Percentiles rank a stretch among this genome's conserved stretches.
phyloP scores from a whole-genome alignment of 2,113 vertebrate genomes.

The Psephotus haematonotus region DNA sequence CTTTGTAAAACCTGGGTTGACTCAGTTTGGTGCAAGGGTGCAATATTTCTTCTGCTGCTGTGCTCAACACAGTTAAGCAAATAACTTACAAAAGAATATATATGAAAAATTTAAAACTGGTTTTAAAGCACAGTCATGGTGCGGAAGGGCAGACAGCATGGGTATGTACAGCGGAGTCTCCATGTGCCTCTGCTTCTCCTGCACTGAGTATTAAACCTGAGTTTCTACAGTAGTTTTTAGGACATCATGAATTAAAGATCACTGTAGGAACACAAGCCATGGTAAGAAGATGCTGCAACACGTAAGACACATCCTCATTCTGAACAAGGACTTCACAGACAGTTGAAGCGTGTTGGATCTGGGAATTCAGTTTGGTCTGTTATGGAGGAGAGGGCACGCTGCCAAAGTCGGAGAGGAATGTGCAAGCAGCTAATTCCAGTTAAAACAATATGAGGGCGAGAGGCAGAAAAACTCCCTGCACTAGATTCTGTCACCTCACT shows the following conservation, averaged over 20 bases:
- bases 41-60: background rate
- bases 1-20: background rate
- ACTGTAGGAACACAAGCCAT: background rate
- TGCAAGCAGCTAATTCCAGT: conserved; percentile 28
- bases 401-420: conserved; percentile 19
- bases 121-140: background rate
- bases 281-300: background rate
- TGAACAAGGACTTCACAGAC: background rate
- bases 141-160: background rate
- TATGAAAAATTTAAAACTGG: background rate
- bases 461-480: background rate
- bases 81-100: background rate
- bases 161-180: background rate
- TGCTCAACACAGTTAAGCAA: background rate
- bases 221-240: conserved; percentile 14
- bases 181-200: background rate
- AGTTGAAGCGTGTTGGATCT: background rate
- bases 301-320: background rate
- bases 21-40: background rate
- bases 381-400: background rate
- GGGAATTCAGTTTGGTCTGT: background rate
- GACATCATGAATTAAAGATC: conserved; percentile 52
- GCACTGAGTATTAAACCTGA: background rate
- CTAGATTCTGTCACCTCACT: background rate
- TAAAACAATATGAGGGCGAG: conserved; percentile 13